A percentile compares a stretch with the other conserved stretches of the same genome.
Evolutionary conservation across 2,888 invertebrate species (phyloP).

Genomic region (Meghimatium bilineatum): DNA sequence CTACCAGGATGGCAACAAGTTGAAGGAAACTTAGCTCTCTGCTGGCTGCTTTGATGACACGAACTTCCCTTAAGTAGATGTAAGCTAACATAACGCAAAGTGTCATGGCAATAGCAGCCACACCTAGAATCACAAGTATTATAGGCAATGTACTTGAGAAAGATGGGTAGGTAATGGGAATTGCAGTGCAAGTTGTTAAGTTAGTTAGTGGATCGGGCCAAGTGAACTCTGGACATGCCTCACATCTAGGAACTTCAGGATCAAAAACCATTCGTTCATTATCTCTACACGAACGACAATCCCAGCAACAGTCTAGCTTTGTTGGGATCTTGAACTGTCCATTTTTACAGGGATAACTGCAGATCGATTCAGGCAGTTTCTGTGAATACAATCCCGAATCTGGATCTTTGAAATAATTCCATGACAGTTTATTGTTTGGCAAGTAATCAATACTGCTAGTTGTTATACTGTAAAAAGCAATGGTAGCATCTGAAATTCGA

Average conservation of each 20-base stretch:
- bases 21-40: slow-evolving; percentile 66
- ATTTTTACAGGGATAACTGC: slow-evolving; percentile 55
- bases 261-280: slow-evolving; percentile 53
- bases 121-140: slow-evolving; percentile 36
- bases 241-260: slow-evolving; percentile 47
- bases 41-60: slow-evolving; percentile 68
- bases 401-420: not conserved
- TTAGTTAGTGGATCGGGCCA: slow-evolving; percentile 55
- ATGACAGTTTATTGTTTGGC: not conserved
- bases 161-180: slow-evolving; percentile 30
- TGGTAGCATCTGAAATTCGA: not conserved
- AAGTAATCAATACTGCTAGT: not conserved
- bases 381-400: not conserved
- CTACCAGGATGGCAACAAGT: slow-evolving; percentile 60
- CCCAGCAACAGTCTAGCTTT: slow-evolving; percentile 62
- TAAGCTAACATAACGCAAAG: slow-evolving; percentile 45
- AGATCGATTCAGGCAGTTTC: slow-evolving; percentile 51
- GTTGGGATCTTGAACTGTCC: slow-evolving; percentile 54
- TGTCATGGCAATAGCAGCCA: slow-evolving; percentile 38
- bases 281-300: slow-evolving; percentile 57
- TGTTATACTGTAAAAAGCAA: slow-evolving; percentile 26
- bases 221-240: slow-evolving; percentile 49
- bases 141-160: slow-evolving; percentile 38
- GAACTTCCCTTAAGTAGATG: slow-evolving; percentile 49
- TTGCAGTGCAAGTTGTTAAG: slow-evolving; percentile 45